Base-by-base conservation (phyloP, 2,797 vertebrate genomes). In the Eutrigla gurnardus region DNA sequence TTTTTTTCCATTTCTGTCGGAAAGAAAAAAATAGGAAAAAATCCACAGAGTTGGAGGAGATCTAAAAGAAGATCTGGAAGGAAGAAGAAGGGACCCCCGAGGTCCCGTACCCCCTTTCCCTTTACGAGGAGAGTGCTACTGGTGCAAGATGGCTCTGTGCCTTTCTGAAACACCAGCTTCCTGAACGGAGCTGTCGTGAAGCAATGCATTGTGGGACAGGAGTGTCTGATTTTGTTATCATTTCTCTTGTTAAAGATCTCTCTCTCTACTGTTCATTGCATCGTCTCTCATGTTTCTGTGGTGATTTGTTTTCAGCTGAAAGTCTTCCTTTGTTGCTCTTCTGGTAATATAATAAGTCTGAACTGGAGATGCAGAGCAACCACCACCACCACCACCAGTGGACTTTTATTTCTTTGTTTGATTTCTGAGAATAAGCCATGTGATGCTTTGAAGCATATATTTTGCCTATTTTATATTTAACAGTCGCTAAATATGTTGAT, bases 151-250 rank as follows among this genome's bases (percentile, higher is more conserved):
- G 95, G 95, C 94, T 93, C 90, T 88, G 94, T 96, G 95, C 95
- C 95, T 95, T 95, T 95, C 92, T 92, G 92, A 94, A 93, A 94
- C 94, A 93, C 89, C 93, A 93, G 94, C 94, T 94, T 93, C 92
- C 89, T 88, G 88, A 93, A 84, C 58, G 94, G 91, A 94, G 94
- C 93, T 94, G 93, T 87, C 85, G 91, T 92, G 92, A 95, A 95
- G 94, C 94, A 94, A 94, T 95, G 95, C 94, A 95, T 95, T 90
- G 88, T 95, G 93, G 94, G 91, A 93, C 88, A 87, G 86, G 92
- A 91, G 92, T 88, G 88, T 94, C 81, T 92, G 89, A 88, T 91
- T 93, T 92, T 91, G 84, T 91, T 90, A 86, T 91, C 45, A 82
- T 60, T 36, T 32, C 88, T 89, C 83, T 89, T 73, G 87, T 91